Evolutionary conservation across 2,888 invertebrate genomes (phyloP), one percentile per base, ranked within the genome.

Genomic region (Amorpha juglandis): DNA sequence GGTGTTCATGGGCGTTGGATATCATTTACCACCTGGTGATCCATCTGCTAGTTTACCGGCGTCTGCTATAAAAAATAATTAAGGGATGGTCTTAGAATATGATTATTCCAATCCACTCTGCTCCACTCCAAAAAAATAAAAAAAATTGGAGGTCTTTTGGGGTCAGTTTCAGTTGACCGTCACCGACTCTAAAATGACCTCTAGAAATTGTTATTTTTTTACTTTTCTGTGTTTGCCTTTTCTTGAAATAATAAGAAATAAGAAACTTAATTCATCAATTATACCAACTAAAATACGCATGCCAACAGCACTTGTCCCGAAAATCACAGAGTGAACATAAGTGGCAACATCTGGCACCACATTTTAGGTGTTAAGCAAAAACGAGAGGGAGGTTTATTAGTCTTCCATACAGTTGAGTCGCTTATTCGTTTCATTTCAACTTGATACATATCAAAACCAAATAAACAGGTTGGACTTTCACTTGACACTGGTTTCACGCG

Each of bases 401-500:
- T 53, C 14, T 8, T 7, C 14, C n/a, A 12, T 33, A 33, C 45
- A 45, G 45, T 45, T 45, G 19, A 58, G 19, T 12, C 6, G 42
- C 38, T 58, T 58, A 38, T 19, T 58, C n/a, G 38, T 58, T 58
- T 38, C 58, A 19, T 58, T 58, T 42, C 33, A 53, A 53, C n/a
- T 53, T 6, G 14, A 12, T 12, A 45, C 45, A 45, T 38, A 9
- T 6, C 7, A 27, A 58, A 58, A 58, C 19, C 42, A 11, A 38
- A 35, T 35, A 55, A 55, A 55, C 55, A 58, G 58, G 58, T 58
- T 58, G 16, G 38, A 58, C 58, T 58, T 58, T 58, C 58, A 58
- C 58, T 58, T 12, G 38, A 19, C 19, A 19, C 42, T 58, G 52
- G 19, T 52, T 19, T 19, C 58, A 42, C 38, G 19, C 12, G 42